phyloP scores from a whole-genome alignment of 1,140 invertebrate genomes.

The Pseudachorutes palmiensis region DNA sequence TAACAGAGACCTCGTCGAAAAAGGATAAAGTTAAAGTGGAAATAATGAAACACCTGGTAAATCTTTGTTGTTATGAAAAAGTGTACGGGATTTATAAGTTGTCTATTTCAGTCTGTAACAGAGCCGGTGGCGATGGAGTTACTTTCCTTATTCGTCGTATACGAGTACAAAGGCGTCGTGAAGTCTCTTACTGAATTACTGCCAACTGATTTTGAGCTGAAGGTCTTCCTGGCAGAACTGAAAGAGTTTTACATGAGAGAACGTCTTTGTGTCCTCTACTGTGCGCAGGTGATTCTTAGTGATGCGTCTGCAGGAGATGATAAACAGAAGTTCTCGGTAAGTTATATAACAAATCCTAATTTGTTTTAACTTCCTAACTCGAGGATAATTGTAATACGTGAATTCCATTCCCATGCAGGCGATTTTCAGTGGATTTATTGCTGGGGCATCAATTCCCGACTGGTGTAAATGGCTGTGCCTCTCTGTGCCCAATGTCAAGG shows the following conservation, averaged over 20 bases:
- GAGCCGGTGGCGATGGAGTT: conserved; percentile 20
- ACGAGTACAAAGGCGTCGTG: conserved; percentile 30
- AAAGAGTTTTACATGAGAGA: conserved; percentile 23
- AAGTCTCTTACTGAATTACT: conserved; percentile 20
- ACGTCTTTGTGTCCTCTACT: conserved; percentile 27
- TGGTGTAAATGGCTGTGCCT: conserved; percentile 24
- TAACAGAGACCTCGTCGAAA: not conserved
- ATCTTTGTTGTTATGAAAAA: conserved; percentile 9
- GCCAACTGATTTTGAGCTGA: conserved; percentile 7
- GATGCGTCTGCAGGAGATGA: conserved; percentile 12
- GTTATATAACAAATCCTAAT: conserved; percentile 3
- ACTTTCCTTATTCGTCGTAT: conserved; percentile 26
- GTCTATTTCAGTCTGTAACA: conserved; percentile 20
- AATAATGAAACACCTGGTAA: conserved; percentile 21
- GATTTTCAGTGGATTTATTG: conserved; percentile 24
- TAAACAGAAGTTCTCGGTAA: conserved; percentile 25
- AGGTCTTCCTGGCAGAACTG: conserved; percentile 15
- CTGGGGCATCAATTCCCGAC: conserved; percentile 16
- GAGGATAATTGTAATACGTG: not conserved
- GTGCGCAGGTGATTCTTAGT: conserved; percentile 26
- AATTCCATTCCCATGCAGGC: conserved; percentile 13
- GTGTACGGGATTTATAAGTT: not conserved
- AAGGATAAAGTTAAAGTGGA: conserved; percentile 18
- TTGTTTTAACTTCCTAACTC: conserved; percentile 4
- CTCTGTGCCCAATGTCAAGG: conserved; percentile 10